phyloP scores from a whole-genome alignment of 1,140 invertebrate genomes.

The Olivierus martensii region DNA sequence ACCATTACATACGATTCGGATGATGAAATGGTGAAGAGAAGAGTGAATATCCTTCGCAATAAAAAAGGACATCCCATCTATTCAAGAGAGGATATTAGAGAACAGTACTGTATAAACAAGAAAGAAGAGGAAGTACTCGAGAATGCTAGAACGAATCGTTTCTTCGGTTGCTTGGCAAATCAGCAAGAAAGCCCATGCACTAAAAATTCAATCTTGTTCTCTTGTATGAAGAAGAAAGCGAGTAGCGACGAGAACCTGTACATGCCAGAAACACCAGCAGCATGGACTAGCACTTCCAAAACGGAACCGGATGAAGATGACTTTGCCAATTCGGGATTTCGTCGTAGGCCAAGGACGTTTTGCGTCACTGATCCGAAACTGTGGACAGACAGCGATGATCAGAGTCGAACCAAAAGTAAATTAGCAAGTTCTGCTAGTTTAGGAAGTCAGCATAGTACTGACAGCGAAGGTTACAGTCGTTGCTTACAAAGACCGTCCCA shows the following conservation, averaged over 20 bases:
- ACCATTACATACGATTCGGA: constrained; percentile 24
- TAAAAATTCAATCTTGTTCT: constrained; percentile 50
- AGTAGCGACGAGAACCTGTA: constrained; percentile 71
- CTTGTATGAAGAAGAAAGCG: constrained; percentile 45
- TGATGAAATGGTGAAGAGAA: constrained; percentile 23
- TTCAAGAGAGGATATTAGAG: constrained; percentile 72
- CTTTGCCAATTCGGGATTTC: constrained; percentile 57
- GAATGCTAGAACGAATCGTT: constrained; percentile 38
- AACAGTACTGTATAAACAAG: constrained; percentile 85
- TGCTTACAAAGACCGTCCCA: constrained; percentile 14
- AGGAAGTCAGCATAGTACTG: constrained; percentile 7
- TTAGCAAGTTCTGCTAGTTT: constrained; percentile 32
- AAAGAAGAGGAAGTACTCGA: constrained; percentile 67
- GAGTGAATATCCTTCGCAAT: constrained; percentile 20
- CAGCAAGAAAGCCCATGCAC: constrained; percentile 41
- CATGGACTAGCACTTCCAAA: not conserved
- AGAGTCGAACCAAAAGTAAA: constrained; percentile 18
- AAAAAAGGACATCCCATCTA: constrained; percentile 48
- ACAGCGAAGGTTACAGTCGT: constrained; percentile 1
- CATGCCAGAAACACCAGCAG: constrained; percentile 20
- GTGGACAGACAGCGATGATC: constrained; percentile 56
- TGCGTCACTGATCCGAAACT: constrained; percentile 59
- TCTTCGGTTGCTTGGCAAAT: constrained; percentile 71
- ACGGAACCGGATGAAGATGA: constrained; percentile 34
- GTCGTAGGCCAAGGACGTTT: constrained; percentile 54